These are phyloP conservation scores for Apotomis capreana DNA, from an alignment of 2,888 invertebrate species.

Conservation along the genomic window DNA sequence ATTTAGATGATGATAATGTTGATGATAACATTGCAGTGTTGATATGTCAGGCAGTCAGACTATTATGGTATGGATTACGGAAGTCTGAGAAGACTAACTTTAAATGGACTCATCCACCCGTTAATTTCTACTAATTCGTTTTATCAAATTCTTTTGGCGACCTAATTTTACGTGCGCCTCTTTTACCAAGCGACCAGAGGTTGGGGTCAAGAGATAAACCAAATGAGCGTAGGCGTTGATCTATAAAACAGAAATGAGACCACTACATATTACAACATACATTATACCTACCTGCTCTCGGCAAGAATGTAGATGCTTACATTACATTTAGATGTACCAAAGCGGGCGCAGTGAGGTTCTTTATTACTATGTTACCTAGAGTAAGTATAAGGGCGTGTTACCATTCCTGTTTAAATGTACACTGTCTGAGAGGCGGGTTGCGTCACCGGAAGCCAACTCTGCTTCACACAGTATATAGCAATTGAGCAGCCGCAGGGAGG, in stretches of 20 bases:
- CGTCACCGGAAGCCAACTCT: slow-evolving; percentile 24
- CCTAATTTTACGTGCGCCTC: slow-evolving; percentile 1
- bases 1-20: too few species aligned
- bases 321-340: background rate
- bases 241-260: slow-evolving; percentile 25
- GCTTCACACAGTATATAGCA: slow-evolving; percentile 15
- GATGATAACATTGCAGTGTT: too few species aligned
- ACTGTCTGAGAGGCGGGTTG: slow-evolving; percentile 14
- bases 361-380: background rate
- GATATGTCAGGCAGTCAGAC: too few species aligned
- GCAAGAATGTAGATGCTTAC: slow-evolving; percentile 2
- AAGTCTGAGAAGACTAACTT: too few species aligned
- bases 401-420: background rate
- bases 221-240: slow-evolving; percentile 30
- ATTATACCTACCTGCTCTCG: background rate
- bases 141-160: background rate
- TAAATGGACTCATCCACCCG: too few species aligned
- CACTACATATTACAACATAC: slow-evolving; percentile 11
- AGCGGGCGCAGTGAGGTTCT: background rate
- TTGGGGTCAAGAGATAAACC: slow-evolving; percentile 38
- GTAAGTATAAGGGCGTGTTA: slow-evolving; percentile 1
- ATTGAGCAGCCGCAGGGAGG: slow-evolving; percentile 21
- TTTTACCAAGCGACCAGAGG: slow-evolving; percentile 21
- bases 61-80: too few species aligned
- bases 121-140: too few species aligned